Evolutionary conservation across 2,113 vertebrate species (phyloP), one percentile per base, ranked within the genome.

Genomic region (Myanophis thanlyinensis): DNA sequence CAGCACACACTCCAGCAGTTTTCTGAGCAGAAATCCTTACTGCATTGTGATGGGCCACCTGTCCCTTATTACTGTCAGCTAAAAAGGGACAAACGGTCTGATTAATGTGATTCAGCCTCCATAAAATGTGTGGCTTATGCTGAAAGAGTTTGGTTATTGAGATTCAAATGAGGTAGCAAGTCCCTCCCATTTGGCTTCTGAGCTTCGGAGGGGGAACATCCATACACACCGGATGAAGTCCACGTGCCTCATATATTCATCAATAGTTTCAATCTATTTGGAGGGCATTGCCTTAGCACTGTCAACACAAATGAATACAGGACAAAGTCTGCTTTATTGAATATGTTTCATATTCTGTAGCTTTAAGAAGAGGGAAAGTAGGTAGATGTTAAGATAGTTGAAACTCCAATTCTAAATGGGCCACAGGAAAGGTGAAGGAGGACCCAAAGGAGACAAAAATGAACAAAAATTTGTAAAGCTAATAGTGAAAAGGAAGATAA

Each of bases 61-160:
- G 56, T 85, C n/a, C 53, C 86, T 44, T 92, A 0, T 88, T 91
- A 73, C 47, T 46, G 88, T 87, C 47, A 84, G 88, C 87, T 23
- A 27, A 54, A 93, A 94, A 90, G n/a, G 67, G 62, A 12, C 25
- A 54, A 40, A 91, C n/a, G 52, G 92, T 27, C 73, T 53, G 54
- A 91, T 67, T 88, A 10, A 53, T 88, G 30, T 44, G 44, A 89
- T 85, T 93, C 90, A 92, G 89, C 90, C 91, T 87, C 54, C 35
- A 88, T 54, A 90, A 80, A 88, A 86, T 20, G 18, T 25, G 1
- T 80, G 90, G 40, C 9, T 90, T 88, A 3, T 46, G 84, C 0
- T n/a, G 18, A 85, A 90, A 86, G 47, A 0, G 20, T 85, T 59
- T 25, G 13, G 10, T 5, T 80, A 20, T 47, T 89, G 87, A 90